phyloP scores from a whole-genome alignment of 2,888 invertebrate genomes.

The Pristionchus exspectatus region DNA sequence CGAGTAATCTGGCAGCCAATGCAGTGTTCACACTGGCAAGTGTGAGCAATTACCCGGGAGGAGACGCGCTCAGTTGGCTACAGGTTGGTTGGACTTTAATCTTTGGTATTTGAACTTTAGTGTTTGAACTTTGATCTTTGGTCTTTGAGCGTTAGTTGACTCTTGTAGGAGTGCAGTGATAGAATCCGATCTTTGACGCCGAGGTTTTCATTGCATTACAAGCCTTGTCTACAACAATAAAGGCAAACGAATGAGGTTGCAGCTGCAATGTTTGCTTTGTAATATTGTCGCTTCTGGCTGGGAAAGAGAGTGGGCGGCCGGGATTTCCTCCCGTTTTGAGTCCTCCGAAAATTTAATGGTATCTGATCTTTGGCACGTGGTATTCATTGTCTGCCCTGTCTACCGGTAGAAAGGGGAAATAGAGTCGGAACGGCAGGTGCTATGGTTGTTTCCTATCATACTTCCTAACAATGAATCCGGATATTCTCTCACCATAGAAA shows the following conservation, averaged over 20 bases:
- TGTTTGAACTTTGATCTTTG: not conserved
- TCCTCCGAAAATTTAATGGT: not conserved
- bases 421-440: too few relatives aligned
- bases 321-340: not conserved
- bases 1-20: slow-evolving; percentile 86
- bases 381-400: too few relatives aligned
- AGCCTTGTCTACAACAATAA: too few relatives aligned
- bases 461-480: too few relatives aligned
- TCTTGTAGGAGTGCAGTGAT: not conserved
- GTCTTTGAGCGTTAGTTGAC: not conserved
- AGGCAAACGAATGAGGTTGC: not conserved
- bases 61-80: slow-evolving; percentile 88
- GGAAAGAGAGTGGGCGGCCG: not conserved
- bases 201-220: too few relatives aligned
- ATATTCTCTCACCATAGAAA: too few relatives aligned
- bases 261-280: not conserved
- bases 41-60: slow-evolving; percentile 96
- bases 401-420: too few relatives aligned
- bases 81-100: slow-evolving; percentile 81
- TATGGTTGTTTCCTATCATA: too few relatives aligned
- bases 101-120: not conserved
- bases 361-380: too few relatives aligned
- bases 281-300: not conserved
- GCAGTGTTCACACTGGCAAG: slow-evolving; percentile 89
- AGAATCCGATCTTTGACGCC: not conserved